These are phyloP conservation scores for Zenarchopterus dispar DNA, from an alignment of 2,797 vertebrate species.

Conservation along the genomic window DNA sequence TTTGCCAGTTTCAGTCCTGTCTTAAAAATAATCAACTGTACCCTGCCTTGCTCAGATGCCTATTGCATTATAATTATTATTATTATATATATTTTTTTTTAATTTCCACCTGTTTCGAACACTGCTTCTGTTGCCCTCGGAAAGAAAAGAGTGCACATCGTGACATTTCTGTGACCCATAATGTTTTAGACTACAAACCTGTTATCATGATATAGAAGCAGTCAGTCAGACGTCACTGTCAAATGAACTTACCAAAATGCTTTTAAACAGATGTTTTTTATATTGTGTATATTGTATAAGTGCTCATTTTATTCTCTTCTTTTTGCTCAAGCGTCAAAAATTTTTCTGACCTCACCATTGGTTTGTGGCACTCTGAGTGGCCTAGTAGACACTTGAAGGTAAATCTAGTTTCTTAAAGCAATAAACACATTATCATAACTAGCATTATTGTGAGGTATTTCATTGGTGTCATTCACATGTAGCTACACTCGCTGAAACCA, in stretches of 20 bases:
- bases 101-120: constrained; percentile 47
- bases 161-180: constrained; percentile 68
- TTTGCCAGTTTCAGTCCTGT: constrained; percentile 61
- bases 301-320: constrained; percentile 70
- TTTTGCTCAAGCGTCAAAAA: constrained; percentile 73
- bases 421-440: constrained; percentile 81
- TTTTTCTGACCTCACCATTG: constrained; percentile 73
- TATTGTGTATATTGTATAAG: constrained; percentile 78
- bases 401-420: constrained; percentile 84
- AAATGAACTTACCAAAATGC: constrained; percentile 76
- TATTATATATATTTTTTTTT: constrained; percentile 1
- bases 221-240: constrained; percentile 57
- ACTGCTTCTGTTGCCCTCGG: constrained; percentile 34
- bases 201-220: constrained; percentile 69
- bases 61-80: constrained; percentile 44
- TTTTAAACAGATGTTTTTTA: constrained; percentile 84
- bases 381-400: constrained; percentile 80
- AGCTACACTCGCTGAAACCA: constrained; percentile 69
- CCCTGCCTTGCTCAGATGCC: constrained; percentile 72
- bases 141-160: constrained; percentile 55
- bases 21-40: constrained; percentile 59
- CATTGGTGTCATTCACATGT: constrained; percentile 72
- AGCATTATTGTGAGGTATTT: constrained; percentile 64
- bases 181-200: constrained; percentile 70
- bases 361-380: constrained; percentile 76